These are phyloP conservation scores for Syrrhaptes paradoxus DNA, from an alignment of 2,113 vertebrate species.

Conservation along the genomic window DNA sequence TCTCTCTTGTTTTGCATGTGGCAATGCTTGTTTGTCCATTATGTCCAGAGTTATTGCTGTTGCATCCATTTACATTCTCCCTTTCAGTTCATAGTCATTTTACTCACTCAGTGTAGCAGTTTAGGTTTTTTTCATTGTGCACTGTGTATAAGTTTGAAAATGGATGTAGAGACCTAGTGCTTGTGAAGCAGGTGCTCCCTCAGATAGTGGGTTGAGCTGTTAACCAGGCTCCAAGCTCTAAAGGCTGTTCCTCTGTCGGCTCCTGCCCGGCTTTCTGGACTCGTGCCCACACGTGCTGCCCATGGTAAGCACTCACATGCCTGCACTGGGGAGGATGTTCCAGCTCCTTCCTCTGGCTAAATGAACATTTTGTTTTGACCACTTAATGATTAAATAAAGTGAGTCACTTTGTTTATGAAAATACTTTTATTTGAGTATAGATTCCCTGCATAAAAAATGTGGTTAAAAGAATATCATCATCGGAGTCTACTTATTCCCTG, in stretches of 20 bases:
- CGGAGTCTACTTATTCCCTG: background rate
- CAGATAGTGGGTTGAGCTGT: background rate
- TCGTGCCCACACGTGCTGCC: background rate
- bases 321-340: background rate
- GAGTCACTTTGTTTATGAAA: background rate
- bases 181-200: background rate
- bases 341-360: background rate
- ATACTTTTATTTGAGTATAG: background rate
- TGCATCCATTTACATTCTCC: background rate
- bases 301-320: background rate
- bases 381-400: background rate
- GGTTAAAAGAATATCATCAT: background rate
- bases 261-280: background rate
- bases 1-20: background rate
- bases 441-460: background rate
- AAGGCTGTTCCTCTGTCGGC: background rate
- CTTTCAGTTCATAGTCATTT: background rate
- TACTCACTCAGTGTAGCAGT: background rate
- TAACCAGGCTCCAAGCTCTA: background rate
- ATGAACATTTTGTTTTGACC: background rate
- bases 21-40: slow-evolving; percentile 5
- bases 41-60: background rate
- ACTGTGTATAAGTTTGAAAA: background rate
- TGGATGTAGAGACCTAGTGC: background rate
- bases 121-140: background rate